Evolutionary conservation across 1,140 invertebrate genomes (phyloP).

Genomic region (Drosophila parabipectinata): DNA sequence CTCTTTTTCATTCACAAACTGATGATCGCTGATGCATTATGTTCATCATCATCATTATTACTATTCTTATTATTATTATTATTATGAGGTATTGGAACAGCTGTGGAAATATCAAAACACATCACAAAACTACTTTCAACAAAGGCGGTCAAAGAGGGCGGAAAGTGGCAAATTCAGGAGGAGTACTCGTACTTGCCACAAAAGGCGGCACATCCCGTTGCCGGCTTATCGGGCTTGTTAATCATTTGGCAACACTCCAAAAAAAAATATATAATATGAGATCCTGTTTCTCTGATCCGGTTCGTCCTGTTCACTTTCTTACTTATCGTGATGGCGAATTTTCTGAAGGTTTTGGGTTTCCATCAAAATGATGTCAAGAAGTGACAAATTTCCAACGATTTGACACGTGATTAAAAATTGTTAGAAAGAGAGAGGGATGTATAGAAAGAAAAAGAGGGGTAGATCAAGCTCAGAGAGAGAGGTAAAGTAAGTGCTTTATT

Average conservation of each 20-base stretch:
- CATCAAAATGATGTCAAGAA: constrained; percentile 67
- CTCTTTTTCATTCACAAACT: neutral
- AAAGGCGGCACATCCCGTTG: constrained; percentile 14
- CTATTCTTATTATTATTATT: constrained; percentile 25
- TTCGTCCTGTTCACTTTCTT: constrained; percentile 1
- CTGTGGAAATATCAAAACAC: constrained; percentile 60
- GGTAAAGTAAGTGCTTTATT: neutral
- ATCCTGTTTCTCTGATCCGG: neutral
- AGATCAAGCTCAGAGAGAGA: neutral
- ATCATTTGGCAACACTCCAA: constrained; percentile 46
- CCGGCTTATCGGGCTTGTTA: constrained; percentile 77
- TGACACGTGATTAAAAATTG: constrained; percentile 70
- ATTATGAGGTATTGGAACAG: constrained; percentile 57
- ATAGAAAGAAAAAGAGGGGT: neutral
- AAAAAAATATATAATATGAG: neutral
- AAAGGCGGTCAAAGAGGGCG: constrained; percentile 10
- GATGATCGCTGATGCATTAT: constrained; percentile 11
- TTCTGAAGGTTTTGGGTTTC: constrained; percentile 67
- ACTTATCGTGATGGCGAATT: constrained; percentile 54
- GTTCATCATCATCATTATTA: neutral
- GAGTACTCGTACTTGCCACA: constrained; percentile 43
- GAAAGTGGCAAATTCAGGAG: constrained; percentile 66
- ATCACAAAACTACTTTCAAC: constrained; percentile 29
- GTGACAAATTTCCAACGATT: constrained; percentile 48
- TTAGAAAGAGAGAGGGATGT: neutral